Evolutionary conservation across 2,113 vertebrate species (phyloP).

Genomic region (Grantiella picta): DNA sequence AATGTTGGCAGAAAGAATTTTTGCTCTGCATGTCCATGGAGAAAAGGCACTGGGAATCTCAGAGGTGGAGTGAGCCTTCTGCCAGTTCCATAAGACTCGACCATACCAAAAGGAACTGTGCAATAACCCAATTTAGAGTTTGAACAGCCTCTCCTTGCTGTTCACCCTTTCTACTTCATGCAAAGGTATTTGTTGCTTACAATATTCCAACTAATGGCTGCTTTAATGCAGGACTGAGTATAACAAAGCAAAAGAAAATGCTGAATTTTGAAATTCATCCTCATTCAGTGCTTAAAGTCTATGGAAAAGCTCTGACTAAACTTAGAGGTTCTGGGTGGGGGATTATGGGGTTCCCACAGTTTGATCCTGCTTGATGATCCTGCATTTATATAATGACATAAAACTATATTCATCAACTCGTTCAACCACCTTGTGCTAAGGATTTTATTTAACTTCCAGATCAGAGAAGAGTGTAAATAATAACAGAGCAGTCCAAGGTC

Average conservation of each 20-base stretch:
- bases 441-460: neutral
- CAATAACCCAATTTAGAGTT: neutral
- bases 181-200: neutral
- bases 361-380: neutral
- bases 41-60: neutral
- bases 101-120: neutral
- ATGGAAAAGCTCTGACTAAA: neutral
- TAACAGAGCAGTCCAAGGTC: neutral
- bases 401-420: neutral
- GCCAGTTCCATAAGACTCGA: neutral
- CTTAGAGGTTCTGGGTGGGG: neutral
- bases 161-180: neutral
- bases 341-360: neutral
- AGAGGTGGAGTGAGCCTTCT: neutral
- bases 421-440: neutral
- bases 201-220: neutral
- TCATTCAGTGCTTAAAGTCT: neutral
- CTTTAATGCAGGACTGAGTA: neutral
- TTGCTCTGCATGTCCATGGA: neutral
- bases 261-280: neutral
- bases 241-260: neutral
- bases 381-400: neutral
- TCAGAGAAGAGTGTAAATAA: neutral
- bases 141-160: neutral
- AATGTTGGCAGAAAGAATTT: fast-evolving